Conservation (phyloP, 2,888 invertebrate species). For the Scrobipalpa costella region DNA sequence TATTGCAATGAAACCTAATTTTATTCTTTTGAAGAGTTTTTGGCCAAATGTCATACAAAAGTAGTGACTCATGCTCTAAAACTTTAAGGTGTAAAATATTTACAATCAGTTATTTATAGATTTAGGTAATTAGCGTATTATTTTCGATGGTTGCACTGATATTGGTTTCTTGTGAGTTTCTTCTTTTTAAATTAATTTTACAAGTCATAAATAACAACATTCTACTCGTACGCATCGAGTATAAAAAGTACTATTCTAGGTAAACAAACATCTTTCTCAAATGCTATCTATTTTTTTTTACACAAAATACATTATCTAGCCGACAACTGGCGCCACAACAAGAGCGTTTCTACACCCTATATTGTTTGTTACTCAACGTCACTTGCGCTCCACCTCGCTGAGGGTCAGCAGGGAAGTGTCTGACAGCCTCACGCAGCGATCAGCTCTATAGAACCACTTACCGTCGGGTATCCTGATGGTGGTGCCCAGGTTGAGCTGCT, state of each 20-base stretch:
- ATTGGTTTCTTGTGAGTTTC: background rate
- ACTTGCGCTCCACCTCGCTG: no score
- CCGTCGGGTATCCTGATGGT: constrained; percentile 90
- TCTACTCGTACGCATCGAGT: no score
- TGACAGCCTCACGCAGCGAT: no score
- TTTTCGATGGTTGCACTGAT: constrained; percentile 14
- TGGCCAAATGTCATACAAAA: background rate
- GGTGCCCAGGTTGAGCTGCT: constrained; percentile 92
- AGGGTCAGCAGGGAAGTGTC: no score
- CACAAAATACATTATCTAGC: no score
- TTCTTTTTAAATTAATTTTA: background rate
- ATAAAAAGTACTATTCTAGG: no score
- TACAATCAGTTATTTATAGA: constrained; percentile 18
- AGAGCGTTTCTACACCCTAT: no score
- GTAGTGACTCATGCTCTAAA: background rate
- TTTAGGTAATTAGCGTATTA: constrained; percentile 6
- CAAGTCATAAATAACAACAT: background rate
- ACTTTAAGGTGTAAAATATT: constrained; percentile 6
- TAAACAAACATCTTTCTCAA: no score
- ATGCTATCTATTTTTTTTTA: no score
- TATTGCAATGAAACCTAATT: background rate
- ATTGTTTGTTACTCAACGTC: no score
- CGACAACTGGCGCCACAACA: no score
- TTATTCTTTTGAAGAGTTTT: no score
- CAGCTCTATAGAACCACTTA: constrained; percentile 52